phyloP scores from a whole-genome alignment of 1,140 invertebrate species.

The Hesperophylax magnus region DNA sequence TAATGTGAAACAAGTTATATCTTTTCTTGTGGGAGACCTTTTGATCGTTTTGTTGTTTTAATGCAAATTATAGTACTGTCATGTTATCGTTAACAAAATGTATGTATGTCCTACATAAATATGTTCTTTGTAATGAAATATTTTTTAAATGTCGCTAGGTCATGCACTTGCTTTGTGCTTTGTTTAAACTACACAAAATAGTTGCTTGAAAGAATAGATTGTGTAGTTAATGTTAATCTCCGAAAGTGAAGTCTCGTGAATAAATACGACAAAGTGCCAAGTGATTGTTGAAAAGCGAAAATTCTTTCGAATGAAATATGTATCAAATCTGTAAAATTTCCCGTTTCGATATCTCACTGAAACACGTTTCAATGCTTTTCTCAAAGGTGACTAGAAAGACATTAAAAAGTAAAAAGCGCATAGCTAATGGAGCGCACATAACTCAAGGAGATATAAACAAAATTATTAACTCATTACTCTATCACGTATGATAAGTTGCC shows the following conservation, averaged over 20 bases:
- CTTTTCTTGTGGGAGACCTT: neutral
- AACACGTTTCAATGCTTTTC: neutral
- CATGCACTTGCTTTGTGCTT: no score
- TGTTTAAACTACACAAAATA: no score
- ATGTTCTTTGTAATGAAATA: no score
- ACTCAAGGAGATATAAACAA: constrained; percentile 39
- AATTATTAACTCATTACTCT: constrained; percentile 40
- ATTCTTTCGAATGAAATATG: no score
- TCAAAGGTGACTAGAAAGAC: constrained; percentile 17
- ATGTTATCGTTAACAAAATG: no score
- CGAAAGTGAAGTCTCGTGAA: no score
- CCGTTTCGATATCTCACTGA: constrained; percentile 8
- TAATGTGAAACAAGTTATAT: neutral
- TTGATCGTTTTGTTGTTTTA: neutral
- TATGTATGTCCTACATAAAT: no score
- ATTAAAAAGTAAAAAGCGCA: constrained; percentile 31
- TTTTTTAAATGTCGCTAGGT: no score
- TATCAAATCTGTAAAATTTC: neutral
- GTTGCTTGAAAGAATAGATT: no score
- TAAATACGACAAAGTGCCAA: no score
- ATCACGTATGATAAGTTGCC: constrained; percentile 36
- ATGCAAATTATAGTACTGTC: neutral
- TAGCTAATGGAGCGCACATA: constrained; percentile 31
- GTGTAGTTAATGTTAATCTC: no score
- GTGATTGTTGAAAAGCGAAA: no score